Evolutionary conservation across 2,113 vertebrate species (phyloP).

Genomic region (Nipponia nippon): DNA sequence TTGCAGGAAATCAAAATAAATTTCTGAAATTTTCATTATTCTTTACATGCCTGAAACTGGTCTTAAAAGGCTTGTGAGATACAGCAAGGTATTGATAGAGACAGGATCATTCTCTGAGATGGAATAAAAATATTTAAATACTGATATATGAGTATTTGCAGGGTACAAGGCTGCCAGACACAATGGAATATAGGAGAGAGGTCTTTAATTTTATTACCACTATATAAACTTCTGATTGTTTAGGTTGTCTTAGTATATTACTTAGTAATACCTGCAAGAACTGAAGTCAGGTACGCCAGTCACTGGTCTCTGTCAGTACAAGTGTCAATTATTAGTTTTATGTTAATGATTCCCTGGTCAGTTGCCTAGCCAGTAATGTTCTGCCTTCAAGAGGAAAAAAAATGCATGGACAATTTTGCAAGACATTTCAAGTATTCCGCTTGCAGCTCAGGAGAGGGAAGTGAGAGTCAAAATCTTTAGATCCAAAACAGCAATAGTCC

Average conservation of each 20-base stretch:
- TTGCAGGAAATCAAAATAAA: slow-evolving; percentile 81
- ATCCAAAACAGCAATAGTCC: background rate
- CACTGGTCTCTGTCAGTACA: background rate
- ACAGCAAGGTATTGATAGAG: background rate
- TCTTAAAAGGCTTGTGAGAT: background rate
- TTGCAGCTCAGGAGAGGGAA: background rate
- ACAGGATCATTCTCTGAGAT: background rate
- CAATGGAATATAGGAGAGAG: background rate
- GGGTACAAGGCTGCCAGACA: background rate
- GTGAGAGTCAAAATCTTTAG: background rate
- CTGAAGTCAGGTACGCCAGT: background rate
- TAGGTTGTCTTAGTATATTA: background rate
- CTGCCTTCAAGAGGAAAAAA: background rate
- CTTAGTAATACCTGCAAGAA: background rate
- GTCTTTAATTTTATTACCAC: background rate
- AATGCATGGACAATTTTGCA: background rate
- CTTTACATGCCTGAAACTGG: slow-evolving; percentile 67
- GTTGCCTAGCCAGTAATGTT: background rate
- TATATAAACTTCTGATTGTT: background rate
- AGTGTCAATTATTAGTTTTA: background rate
- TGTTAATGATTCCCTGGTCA: background rate
- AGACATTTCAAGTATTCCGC: background rate
- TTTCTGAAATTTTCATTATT: slow-evolving; percentile 87
- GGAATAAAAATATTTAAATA: background rate
- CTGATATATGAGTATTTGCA: background rate